These are phyloP conservation scores for Tetraneura akinire DNA, from an alignment of 1,140 invertebrate species.

Conservation along the genomic window DNA sequence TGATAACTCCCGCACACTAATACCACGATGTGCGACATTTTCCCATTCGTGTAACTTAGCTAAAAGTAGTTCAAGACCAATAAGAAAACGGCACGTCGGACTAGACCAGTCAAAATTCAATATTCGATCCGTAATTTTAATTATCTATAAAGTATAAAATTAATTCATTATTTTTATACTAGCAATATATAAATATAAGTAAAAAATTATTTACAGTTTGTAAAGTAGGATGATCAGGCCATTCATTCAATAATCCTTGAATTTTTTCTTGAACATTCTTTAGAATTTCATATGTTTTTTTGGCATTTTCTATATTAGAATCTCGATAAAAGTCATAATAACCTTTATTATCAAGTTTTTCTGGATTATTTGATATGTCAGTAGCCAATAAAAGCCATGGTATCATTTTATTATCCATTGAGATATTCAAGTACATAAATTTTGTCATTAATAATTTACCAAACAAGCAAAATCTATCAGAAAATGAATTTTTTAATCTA, in stretches of 20 bases:
- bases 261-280: slow-evolving; percentile 67
- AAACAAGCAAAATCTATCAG: slow-evolving; percentile 66
- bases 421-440: slow-evolving; percentile 60
- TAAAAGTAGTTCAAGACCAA: slow-evolving; percentile 85
- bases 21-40: slow-evolving; percentile 81
- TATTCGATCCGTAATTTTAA: slow-evolving; percentile 73
- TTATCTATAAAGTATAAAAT: slow-evolving; percentile 62
- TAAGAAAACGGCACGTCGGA: slow-evolving; percentile 84
- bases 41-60: slow-evolving; percentile 89
- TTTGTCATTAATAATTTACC: slow-evolving; percentile 38
- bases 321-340: slow-evolving; percentile 84
- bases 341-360: slow-evolving; percentile 5
- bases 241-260: slow-evolving; percentile 73
- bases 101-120: slow-evolving; percentile 76
- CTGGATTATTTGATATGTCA: slow-evolving; percentile 36
- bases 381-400: slow-evolving; percentile 61
- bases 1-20: slow-evolving; percentile 76
- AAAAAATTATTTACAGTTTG: slow-evolving; percentile 69
- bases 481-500: slow-evolving; percentile 34
- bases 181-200: no score
- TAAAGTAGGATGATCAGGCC: slow-evolving; percentile 88
- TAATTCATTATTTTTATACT: no score
- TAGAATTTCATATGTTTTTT: slow-evolving; percentile 71
- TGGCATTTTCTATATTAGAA: slow-evolving; percentile 75
- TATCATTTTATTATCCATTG: slow-evolving; percentile 62